These are phyloP conservation scores for Oophaga pumilio DNA, from an alignment of 2,113 vertebrate genomes.

Conservation along the genomic window DNA sequence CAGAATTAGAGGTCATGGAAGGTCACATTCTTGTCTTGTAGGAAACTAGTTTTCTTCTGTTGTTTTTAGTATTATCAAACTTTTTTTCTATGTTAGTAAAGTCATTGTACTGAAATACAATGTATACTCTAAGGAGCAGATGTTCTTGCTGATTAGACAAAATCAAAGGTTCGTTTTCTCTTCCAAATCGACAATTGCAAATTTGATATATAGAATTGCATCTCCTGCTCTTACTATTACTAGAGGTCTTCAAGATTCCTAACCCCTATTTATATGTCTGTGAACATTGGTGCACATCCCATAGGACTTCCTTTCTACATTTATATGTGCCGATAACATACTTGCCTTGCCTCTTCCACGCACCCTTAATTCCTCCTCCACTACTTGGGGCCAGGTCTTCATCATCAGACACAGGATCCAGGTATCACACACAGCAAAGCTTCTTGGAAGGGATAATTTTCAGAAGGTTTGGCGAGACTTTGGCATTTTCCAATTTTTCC, in stretches of 20 bases:
- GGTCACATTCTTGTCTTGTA: background rate
- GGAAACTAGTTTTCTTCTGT: background rate
- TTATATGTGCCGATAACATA: too few species aligned
- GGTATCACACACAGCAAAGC: too few species aligned
- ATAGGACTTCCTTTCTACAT: background rate
- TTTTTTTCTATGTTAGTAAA: background rate
- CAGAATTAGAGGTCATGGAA: slow-evolving; percentile 15
- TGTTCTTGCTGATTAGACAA: background rate
- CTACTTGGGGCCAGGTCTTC: too few species aligned
- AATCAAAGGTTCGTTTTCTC: background rate
- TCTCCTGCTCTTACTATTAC: background rate
- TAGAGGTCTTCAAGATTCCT: background rate
- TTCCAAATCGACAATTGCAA: background rate
- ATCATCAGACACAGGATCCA: too few species aligned
- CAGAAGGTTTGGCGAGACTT: too few species aligned
- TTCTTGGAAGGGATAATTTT: too few species aligned
- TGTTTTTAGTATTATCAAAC: background rate
- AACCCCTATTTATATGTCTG: background rate
- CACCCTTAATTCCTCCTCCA: too few species aligned
- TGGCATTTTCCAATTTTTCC: too few species aligned
- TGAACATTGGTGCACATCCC: background rate
- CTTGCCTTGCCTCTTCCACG: too few species aligned
- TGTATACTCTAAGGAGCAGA: background rate
- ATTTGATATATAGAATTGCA: background rate
- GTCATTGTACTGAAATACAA: background rate